Percentiles rank a stretch among this genome's conserved stretches.
These are phyloP conservation scores for Zosterops hypoxanthus DNA, from an alignment of 2,113 vertebrate species.

Conservation along the genomic window DNA sequence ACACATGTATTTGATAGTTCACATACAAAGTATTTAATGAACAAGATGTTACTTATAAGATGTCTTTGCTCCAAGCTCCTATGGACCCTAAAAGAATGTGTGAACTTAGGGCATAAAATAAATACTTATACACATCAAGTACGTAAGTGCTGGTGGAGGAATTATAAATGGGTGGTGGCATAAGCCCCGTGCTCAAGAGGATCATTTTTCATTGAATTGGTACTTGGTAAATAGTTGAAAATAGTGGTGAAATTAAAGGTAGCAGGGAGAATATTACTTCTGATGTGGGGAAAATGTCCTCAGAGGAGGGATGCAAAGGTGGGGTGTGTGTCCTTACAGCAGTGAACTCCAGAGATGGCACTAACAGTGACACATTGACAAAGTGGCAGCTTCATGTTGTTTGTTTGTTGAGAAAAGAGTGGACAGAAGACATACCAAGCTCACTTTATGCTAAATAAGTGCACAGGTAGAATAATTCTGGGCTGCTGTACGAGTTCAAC, in stretches of 20 bases:
- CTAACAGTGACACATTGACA: background rate
- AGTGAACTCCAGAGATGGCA: background rate
- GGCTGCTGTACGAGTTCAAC: background rate
- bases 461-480: background rate
- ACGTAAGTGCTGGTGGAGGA: background rate
- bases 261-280: background rate
- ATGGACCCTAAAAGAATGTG: background rate
- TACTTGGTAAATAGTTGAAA: background rate
- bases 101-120: background rate
- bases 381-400: background rate
- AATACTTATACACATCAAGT: background rate
- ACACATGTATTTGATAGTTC: fast-evolving
- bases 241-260: background rate
- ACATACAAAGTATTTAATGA: background rate
- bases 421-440: background rate
- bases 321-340: background rate
- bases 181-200: background rate
- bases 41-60: background rate
- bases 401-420: background rate
- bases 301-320: background rate
- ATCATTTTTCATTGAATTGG: background rate
- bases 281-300: background rate
- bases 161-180: background rate
- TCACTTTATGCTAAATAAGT: background rate
- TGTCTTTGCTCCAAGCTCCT: background rate